Base-by-base conservation (phyloP, 92 coral and sea anemone species). In the Metridium senile region DNA sequence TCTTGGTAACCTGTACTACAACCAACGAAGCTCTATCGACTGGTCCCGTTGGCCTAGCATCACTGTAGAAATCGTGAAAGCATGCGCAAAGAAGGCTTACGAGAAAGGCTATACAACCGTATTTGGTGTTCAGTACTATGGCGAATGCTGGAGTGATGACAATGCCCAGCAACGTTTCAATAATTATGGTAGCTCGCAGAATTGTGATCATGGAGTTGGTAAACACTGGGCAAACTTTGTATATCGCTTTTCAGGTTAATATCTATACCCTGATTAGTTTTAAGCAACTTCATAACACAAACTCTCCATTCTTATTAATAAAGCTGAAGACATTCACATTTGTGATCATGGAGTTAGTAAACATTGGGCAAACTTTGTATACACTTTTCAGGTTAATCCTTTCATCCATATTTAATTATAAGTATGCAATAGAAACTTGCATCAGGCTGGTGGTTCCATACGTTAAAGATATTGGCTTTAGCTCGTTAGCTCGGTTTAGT, bases 81-180 rank as follows among this genome's bases (percentile, higher is more conserved):
- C 2, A 23, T 79, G 84, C n/a, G 84, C 84, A 56, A 33, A 19
- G 23, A 35, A 79, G 19, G 84, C 84, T 33, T 79, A 69, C 62
- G 17, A 25, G 43, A 35, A 68, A 49, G 62, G 76, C 70, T 79
- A 30, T 32, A 29, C 56, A 19, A 11, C 3, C 0, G 26, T 70
- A 23, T 79, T 79, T 47, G 84, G 46, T 70, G 51, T 79, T 54
- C 76, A 79, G 62, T 79, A 20, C 19, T 79, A 59, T 58, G 84
- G 84, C 11, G 84, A 79, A 49, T 79, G 84, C 23, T 79, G 84
- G 84, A 79, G 84, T 33, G 84, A 79, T 57, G 76, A 76, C 20
- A 21, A 31, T 1, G 84, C 84, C 9, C 46, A 35, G 21, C 17
- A 1, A n/a, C 28, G 84, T 20, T 79, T 30, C 51, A 28, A 22